These are phyloP conservation scores for Neogale vison DNA, from an alignment of 2,113 vertebrate species.

Conservation along the genomic window DNA sequence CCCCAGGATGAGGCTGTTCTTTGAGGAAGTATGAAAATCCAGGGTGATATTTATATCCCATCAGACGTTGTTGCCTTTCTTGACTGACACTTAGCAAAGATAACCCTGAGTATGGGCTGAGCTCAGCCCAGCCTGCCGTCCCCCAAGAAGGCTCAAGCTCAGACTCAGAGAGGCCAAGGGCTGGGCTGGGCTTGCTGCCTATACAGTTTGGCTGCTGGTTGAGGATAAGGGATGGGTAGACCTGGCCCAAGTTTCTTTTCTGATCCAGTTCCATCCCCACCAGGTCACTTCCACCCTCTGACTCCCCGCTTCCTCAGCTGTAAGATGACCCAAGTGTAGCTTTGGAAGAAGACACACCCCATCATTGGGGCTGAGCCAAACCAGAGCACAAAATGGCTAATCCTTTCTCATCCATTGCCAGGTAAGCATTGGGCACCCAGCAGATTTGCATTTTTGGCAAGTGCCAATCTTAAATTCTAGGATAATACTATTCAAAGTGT, in stretches of 20 bases:
- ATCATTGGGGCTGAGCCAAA: background rate
- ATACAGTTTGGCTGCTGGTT: background rate
- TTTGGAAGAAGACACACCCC: background rate
- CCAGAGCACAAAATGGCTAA: background rate
- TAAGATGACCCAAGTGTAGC: background rate
- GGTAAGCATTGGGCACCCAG: background rate
- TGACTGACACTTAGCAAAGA: slow-evolving; percentile 81
- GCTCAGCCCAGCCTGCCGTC: background rate
- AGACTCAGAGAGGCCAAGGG: background rate
- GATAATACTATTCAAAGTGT: background rate
- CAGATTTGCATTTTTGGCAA: background rate
- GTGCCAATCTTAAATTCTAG: background rate
- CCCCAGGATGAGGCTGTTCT: slow-evolving; percentile 86
- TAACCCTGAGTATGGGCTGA: background rate
- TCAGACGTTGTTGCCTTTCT: slow-evolving; percentile 90
- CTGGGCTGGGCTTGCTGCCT: background rate
- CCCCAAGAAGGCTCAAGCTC: background rate
- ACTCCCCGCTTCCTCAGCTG: background rate
- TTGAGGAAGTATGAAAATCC: slow-evolving; percentile 87
- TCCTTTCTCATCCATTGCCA: background rate
- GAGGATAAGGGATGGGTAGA: background rate
- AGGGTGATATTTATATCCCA: slow-evolving; percentile 88
- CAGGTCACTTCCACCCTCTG: background rate
- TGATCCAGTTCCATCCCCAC: background rate
- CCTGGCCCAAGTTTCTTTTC: background rate